Base-by-base conservation (phyloP, 2,888 invertebrate species). In the Calliopum simillimum region DNA sequence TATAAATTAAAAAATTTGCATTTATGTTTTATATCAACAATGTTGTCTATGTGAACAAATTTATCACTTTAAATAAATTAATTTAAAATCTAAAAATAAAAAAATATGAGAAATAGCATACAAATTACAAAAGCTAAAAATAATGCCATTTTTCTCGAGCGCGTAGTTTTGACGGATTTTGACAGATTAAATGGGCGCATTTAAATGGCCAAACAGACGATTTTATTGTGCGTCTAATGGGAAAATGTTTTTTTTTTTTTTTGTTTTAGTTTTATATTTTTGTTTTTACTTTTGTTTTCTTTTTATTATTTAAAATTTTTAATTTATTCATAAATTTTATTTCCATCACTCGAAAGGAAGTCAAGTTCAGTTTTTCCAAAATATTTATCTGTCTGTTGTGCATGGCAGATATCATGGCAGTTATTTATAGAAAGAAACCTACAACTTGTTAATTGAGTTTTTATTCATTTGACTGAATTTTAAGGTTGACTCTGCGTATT, bases 381-480 rank as follows among this genome's bases (percentile, higher is more conserved):
- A 53, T 33, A 33, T 33, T 5, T 8, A 8, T 33, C 33, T 33
- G 33, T 6, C 33, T 4, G 33, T 33, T 33, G 2, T 5, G 33
- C 8, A 33, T 8, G 8, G 8, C 8, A 33, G 6, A 33, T 33
- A 33, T 33, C 8, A 33, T 33, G 8, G 33, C 8, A 8, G 33
- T 33, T 8, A 8, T 33, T 8, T 8, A 33, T 33, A 8, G 33
- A 23, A 46, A 8, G 33, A 23, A 46, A 13, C 44, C 16, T 44
- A 58, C 33, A 58, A 58, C 61, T 44, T 61, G 44, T 44, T 61
- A 61, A 61, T 44, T 61, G 64, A 51, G 41, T 64, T 64, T 64
- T 64, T 53, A 63, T 63, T 25, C 63, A 63, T 63, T 49, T 63
- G 63, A 63, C 25, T 51, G 64, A 64, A 19, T 64, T 51, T 64